Evolutionary conservation across 1,140 invertebrate species (phyloP).

Genomic region (Zophobas morio): DNA sequence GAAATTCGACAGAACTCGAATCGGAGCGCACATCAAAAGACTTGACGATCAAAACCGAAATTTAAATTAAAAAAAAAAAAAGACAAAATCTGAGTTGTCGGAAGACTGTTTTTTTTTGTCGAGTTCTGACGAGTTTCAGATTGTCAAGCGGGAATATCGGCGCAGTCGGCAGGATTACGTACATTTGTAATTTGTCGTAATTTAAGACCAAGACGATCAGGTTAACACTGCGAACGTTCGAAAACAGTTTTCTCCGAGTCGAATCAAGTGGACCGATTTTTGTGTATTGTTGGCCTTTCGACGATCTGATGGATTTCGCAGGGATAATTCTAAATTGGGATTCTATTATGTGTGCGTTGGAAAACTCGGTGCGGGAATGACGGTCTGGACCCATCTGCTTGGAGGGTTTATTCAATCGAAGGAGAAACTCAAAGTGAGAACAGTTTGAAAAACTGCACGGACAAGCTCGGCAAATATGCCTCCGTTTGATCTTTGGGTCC

Average conservation of each 20-base stretch:
- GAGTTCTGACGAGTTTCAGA: no score
- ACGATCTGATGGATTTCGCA: constrained; percentile 22
- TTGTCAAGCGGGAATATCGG: no score
- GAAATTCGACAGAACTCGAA: not conserved
- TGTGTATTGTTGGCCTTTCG: constrained; percentile 21
- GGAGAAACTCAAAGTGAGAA: not conserved
- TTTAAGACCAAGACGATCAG: not conserved
- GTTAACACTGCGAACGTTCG: constrained; percentile 22
- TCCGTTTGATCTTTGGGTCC: no score
- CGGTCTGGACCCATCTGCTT: not conserved
- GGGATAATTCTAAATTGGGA: constrained; percentile 25
- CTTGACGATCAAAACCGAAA: constrained; percentile 16
- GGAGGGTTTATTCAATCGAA: not conserved
- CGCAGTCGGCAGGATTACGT: no score
- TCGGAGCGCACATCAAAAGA: constrained; percentile 7
- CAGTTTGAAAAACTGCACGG: not conserved
- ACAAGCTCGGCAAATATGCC: not conserved
- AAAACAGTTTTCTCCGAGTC: constrained; percentile 23
- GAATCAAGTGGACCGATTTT: constrained; percentile 18
- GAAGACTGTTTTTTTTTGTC: no score
- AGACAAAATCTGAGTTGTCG: no score
- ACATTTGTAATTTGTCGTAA: not conserved
- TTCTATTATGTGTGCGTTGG: constrained; percentile 19
- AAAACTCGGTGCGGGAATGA: not conserved
- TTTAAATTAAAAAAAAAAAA: constrained; percentile 15